Conservation (phyloP, 2,888 invertebrate species). For the Tuberolachnus salignus region DNA sequence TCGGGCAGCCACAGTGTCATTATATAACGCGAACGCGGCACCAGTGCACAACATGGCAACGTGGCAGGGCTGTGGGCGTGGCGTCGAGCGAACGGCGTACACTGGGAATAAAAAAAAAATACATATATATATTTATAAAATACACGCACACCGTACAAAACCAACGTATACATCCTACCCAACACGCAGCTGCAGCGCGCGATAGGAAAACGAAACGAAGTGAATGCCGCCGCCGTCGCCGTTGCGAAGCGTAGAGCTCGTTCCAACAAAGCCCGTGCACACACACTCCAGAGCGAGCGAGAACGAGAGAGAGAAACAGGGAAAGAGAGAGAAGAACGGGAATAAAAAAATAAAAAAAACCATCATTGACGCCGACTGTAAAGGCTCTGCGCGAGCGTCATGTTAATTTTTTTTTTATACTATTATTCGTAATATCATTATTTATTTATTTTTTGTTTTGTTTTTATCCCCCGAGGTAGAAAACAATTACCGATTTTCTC, state of each 20-base stretch:
- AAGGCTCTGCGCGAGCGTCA: background rate
- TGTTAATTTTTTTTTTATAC: constrained; percentile 18
- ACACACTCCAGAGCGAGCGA: constrained; percentile 15
- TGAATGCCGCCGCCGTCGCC: constrained; percentile 41
- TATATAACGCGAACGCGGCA: constrained; percentile 51
- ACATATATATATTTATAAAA: constrained; percentile 31
- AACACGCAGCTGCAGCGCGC: constrained; percentile 54
- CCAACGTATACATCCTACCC: constrained; percentile 39
- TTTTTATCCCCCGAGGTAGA: background rate
- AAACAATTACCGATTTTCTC: constrained; percentile 17
- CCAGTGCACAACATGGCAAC: constrained; percentile 43
- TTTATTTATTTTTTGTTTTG: too few species aligned
- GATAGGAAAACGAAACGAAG: constrained; percentile 53
- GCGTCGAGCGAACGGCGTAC: constrained; percentile 33
- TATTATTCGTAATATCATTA: background rate
- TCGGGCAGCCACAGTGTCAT: constrained; percentile 31
- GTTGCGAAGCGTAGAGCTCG: constrained; percentile 43
- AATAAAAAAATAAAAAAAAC: constrained; percentile 30
- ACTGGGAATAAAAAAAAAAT: constrained; percentile 37
- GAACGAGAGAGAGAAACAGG: background rate
- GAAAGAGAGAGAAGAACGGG: background rate
- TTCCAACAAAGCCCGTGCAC: constrained; percentile 44
- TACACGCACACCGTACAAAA: constrained; percentile 22
- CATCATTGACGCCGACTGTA: constrained; percentile 24
- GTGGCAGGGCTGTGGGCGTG: constrained; percentile 45